Evolutionary conservation across 2,888 invertebrate species (phyloP).

Genomic region (Amphipyra tragopoginis): DNA sequence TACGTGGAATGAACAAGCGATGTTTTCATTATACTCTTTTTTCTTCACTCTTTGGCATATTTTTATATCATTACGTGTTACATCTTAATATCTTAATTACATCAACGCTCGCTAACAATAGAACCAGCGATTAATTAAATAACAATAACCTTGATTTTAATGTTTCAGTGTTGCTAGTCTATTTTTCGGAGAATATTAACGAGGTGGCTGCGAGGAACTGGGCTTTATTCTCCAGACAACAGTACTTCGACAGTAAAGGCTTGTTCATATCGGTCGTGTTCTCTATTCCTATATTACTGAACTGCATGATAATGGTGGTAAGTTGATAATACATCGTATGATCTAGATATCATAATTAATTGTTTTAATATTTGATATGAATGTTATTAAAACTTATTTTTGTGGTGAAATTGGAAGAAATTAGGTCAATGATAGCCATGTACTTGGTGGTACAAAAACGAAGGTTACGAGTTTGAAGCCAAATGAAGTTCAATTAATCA

Average conservation of each 20-base stretch:
- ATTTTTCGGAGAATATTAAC: slow-evolving; percentile 97
- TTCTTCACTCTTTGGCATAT: too few relatives aligned
- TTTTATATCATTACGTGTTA: too few relatives aligned
- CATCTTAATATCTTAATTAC: not conserved
- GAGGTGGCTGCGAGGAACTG: slow-evolving; percentile 96
- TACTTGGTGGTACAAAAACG: not conserved
- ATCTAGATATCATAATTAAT: slow-evolving; percentile 26
- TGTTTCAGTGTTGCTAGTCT: slow-evolving; percentile 95
- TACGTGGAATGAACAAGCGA: too few relatives aligned
- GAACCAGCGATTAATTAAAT: slow-evolving; percentile 2
- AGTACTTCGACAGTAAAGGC: slow-evolving; percentile 98
- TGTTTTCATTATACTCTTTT: not conserved
- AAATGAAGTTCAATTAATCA: not conserved
- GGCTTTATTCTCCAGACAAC: slow-evolving; percentile 96
- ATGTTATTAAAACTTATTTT: slow-evolving; percentile 12
- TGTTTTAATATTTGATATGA: slow-evolving; percentile 3
- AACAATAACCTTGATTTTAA: slow-evolving; percentile 36
- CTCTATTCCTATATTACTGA: slow-evolving; percentile 97
- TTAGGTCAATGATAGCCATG: not conserved
- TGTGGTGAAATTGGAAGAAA: not conserved
- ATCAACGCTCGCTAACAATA: slow-evolving; percentile 2
- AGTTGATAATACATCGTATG: slow-evolving; percentile 81
- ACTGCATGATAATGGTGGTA: slow-evolving; percentile 98
- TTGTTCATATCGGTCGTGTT: slow-evolving; percentile 98
- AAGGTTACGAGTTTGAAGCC: too few relatives aligned